Evolutionary conservation across 2,888 invertebrate species (phyloP).

Genomic region (Gasteruption jaculator): DNA sequence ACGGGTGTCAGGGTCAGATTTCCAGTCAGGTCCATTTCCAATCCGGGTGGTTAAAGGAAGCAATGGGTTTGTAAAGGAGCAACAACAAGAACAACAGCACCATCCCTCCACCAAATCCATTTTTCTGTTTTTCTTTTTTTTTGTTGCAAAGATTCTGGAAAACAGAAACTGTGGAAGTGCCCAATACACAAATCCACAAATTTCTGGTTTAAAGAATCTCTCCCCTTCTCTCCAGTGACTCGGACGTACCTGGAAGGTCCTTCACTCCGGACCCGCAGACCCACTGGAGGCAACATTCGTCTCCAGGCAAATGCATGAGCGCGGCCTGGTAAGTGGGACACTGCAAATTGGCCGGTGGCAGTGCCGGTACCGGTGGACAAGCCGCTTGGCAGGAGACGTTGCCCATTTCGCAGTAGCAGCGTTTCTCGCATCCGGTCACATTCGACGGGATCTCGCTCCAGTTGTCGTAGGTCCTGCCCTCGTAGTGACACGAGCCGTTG

Average conservation of each 20-base stretch:
- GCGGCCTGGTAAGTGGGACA: constrained; percentile 68
- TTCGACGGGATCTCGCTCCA: constrained; percentile 79
- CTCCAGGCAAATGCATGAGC: constrained; percentile 64
- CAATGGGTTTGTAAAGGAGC: too few species aligned
- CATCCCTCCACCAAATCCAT: too few species aligned
- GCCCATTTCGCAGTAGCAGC: constrained; percentile 85
- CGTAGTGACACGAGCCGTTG: constrained; percentile 77
- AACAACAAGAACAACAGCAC: too few species aligned
- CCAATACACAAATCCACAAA: too few species aligned
- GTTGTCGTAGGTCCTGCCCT: constrained; percentile 62
- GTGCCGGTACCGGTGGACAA: constrained; percentile 72
- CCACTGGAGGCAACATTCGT: constrained; percentile 86
- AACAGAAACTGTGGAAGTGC: too few species aligned
- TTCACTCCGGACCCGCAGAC: constrained; percentile 40
- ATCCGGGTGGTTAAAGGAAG: too few species aligned
- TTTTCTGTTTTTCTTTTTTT: too few species aligned
- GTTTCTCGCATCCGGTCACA: constrained; percentile 78
- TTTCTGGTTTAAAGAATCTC: too few species aligned
- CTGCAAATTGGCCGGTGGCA: constrained; percentile 70
- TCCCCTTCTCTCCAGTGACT: background rate
- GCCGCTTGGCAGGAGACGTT: constrained; percentile 79
- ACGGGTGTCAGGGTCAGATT: too few species aligned
- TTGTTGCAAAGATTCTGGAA: too few species aligned
- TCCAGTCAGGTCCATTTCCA: too few species aligned
- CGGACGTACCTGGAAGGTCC: background rate